Evolutionary conservation across 2,797 vertebrate genomes (phyloP), one percentile per base, ranked within the genome.

Genomic region (Craterocephalus amniculus): DNA sequence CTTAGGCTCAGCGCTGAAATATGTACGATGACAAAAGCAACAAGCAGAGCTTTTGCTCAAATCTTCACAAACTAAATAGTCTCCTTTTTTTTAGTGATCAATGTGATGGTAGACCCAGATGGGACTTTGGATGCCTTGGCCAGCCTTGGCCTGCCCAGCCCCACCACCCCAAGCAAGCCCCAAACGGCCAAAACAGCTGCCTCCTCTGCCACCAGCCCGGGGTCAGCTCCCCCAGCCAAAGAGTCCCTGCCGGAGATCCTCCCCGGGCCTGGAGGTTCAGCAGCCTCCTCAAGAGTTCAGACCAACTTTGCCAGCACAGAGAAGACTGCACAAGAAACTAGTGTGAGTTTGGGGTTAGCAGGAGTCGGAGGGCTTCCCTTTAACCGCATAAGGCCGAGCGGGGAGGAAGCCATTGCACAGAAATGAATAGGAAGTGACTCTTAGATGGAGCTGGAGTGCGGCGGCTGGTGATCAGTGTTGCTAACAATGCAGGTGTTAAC

Each of bases 81-180:
- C 0, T 4, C 22, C 67, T 8, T 69, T 29, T 69, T 40, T 69
- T 62, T 80, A 99, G 98, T 96, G 38, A 99, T 99, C 87, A 98
- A 99, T 63, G 91, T 97, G 72, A 99, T 99, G 97, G 97, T 99
- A 35, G 98, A 99, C 88, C 98, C 98, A 3, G 98, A 99, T 45
- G 97, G 97, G 70, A 97, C 97, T 63, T 92, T 99, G 83, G 98
- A 99, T 34, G 96, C 96, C 58, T 89, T 98, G 83, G 96, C 96
- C 87, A 96, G 90, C 87, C 92, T 98, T 70, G 94, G 95, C 75
- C 93, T 98, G 14, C 67, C 92, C 80, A 95, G 93, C 78, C 93
- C 96, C 11, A 75, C 94, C 27, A 81, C 95, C 36, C 87, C 96
- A 1, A 73, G 74, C 11, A 97, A 95, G 81, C 83, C 92, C 57